A percentile compares a stretch with the other conserved stretches of the same genome.
phyloP scores from a whole-genome alignment of 1,140 invertebrate species.

The Tetragnatha versicolor region DNA sequence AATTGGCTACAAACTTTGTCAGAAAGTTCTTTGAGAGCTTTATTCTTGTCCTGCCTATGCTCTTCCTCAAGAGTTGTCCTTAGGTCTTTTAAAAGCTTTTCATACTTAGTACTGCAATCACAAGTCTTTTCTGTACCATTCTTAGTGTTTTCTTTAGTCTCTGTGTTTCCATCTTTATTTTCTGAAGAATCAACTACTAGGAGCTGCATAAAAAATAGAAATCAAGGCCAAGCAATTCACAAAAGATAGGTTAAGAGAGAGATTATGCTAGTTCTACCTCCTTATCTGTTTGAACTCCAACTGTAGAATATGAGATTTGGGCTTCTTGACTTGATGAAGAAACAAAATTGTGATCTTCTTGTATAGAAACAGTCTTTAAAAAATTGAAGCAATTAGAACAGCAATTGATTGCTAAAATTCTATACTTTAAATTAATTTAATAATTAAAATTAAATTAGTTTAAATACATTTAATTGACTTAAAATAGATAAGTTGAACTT shows the following conservation, averaged over 20 bases:
- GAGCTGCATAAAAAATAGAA: background rate
- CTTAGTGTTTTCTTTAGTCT: background rate
- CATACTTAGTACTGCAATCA: slow-evolving; percentile 44
- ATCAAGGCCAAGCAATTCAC: background rate
- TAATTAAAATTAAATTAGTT: too few species aligned
- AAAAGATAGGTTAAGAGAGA: background rate
- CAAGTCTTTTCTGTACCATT: slow-evolving; percentile 16
- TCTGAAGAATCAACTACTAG: background rate
- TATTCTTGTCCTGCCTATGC: slow-evolving; percentile 60
- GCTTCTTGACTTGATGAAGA: slow-evolving; percentile 68
- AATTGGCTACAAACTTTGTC: slow-evolving; percentile 61
- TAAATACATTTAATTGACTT: too few species aligned
- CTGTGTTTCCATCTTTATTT: background rate
- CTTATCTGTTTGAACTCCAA: slow-evolving; percentile 64
- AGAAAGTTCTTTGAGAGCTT: slow-evolving; percentile 62
- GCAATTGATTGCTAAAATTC: too few species aligned
- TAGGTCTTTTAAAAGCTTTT: slow-evolving; percentile 48
- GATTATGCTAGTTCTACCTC: slow-evolving; percentile 50
- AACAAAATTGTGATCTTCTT: slow-evolving; percentile 69
- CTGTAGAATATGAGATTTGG: slow-evolving; percentile 57
- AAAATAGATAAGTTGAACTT: too few species aligned
- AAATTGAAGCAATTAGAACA: too few species aligned
- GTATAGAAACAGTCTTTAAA: slow-evolving; percentile 63
- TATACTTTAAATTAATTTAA: too few species aligned
- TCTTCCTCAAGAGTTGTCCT: slow-evolving; percentile 61